Conservation (phyloP, 2,888 invertebrate species). For the Ischnura elegans region DNA sequence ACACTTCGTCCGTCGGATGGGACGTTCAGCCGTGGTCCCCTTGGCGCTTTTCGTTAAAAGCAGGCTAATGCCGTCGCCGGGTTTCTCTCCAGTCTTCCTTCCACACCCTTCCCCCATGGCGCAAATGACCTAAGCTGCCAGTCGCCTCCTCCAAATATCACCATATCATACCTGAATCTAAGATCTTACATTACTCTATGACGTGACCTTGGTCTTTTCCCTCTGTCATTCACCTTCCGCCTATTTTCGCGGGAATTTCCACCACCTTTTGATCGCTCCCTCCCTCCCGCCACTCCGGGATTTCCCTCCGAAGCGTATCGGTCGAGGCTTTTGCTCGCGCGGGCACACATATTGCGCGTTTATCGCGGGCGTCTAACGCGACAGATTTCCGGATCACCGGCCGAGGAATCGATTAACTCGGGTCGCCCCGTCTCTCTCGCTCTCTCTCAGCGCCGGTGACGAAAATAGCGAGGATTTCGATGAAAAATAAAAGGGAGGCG, state of each 20-base stretch:
- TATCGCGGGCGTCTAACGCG: slow-evolving; percentile 20
- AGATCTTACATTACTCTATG: too few species aligned
- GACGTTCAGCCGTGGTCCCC: too few species aligned
- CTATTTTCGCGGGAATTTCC: not conserved
- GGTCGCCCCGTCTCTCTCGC: not conserved
- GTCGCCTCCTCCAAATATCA: too few species aligned
- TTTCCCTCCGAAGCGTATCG: not conserved
- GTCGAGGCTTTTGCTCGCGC: not conserved
- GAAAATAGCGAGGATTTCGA: not conserved
- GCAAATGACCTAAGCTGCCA: too few species aligned
- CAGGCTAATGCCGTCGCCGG: too few species aligned
- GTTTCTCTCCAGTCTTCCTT: too few species aligned
- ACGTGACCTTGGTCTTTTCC: too few species aligned
- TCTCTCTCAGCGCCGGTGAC: not conserved
- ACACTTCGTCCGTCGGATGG: too few species aligned
- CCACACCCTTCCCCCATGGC: too few species aligned
- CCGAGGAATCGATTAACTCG: slow-evolving; percentile 21
- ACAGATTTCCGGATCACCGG: slow-evolving; percentile 24
- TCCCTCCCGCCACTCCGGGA: not conserved
- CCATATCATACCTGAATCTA: too few species aligned
- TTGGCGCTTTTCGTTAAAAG: too few species aligned
- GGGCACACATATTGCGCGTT: not conserved
- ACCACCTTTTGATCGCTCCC: too few species aligned
- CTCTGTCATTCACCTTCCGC: not conserved
- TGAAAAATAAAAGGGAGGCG: not conserved